These are phyloP conservation scores for Pandemis corylana DNA, from an alignment of 2,888 invertebrate genomes.

Conservation along the genomic window DNA sequence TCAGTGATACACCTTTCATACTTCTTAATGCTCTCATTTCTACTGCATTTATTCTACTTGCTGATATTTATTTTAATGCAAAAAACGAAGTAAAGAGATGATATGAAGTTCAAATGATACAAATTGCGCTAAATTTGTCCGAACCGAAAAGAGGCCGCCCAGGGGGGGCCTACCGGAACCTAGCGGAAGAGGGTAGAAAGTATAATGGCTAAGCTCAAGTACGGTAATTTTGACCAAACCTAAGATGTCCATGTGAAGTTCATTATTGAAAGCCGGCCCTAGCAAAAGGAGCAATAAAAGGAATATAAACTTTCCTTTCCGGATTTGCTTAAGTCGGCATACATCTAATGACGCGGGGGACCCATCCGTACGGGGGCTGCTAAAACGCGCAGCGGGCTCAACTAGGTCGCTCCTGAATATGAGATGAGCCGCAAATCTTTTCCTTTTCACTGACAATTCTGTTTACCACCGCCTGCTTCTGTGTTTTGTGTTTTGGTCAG, in stretches of 20 bases:
- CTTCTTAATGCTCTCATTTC: no score
- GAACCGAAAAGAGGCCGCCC: no score
- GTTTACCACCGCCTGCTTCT: conserved; percentile 15
- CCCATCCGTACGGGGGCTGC: conserved; percentile 3
- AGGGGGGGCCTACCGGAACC: no score
- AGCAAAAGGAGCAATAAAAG: conserved; percentile 14
- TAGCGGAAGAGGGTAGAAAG: no score
- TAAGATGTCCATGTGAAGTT: not conserved
- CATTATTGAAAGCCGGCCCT: not conserved
- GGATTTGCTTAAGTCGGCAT: conserved; percentile 37
- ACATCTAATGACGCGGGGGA: conserved; percentile 36
- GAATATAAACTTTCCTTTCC: conserved; percentile 25
- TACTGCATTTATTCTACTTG: no score
- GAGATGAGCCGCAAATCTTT: conserved; percentile 39
- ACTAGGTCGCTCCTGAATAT: conserved; percentile 40
- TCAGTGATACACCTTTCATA: no score
- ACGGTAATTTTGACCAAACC: not conserved
- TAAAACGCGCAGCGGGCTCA: conserved; percentile 20
- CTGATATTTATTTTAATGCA: no score
- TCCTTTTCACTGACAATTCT: conserved; percentile 31
- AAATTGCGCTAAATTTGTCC: no score
- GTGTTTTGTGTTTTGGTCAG: not conserved
- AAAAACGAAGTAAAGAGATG: no score
- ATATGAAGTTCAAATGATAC: no score
- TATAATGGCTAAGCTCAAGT: not conserved